Evolutionary conservation across 2,888 invertebrate species (phyloP), one percentile per base, ranked within the genome.

Genomic region (Apomyelois bistriatella): DNA sequence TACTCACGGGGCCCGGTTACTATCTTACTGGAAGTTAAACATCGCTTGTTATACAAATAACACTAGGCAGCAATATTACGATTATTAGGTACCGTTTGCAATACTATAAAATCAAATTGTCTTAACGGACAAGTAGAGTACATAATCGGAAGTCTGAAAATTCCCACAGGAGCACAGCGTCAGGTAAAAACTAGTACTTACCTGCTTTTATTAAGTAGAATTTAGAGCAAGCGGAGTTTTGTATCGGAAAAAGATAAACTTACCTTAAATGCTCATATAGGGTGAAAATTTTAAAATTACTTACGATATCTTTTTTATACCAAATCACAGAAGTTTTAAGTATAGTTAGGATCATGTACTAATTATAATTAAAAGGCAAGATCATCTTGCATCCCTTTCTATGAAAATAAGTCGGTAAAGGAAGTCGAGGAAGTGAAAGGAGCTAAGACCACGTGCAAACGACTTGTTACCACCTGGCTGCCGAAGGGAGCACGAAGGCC

Each of bases 381-480:
- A 38, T 38, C 16, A 1, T 28, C 7, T 7, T 28, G 7, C 32
- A 32, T 32, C 7, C 3, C 8, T 46, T n/a, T 9, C 46, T 32
- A 46, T 15, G 35, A 47, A 16, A 36, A 32, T n/a, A 47, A 9
- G 3, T 30, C 7, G 6, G 17, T 5, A 50, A 50, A 50, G 49
- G 49, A 50, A 50, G 17, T 5, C 40, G 40, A 50, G 49, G 49
- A 50, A 50, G 40, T 28, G 38, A 15, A 40, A 38, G 9, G 38
- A 8, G n/a, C 40, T 15, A 15, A 16, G 30, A 50, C 32, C 37
- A 42, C 49, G 49, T 43, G 30, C 48, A 30, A 48, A 41, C 41
- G 37, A 40, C 46, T 48, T 40, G 22, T 28, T 37, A 40, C 4
- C 49, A 50, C 49, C 49, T 50, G 49, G 49, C 30, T 12, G n/a